Evolutionary conservation across 1,140 invertebrate species (phyloP).

Genomic region (Trialeurodes vaporariorum): DNA sequence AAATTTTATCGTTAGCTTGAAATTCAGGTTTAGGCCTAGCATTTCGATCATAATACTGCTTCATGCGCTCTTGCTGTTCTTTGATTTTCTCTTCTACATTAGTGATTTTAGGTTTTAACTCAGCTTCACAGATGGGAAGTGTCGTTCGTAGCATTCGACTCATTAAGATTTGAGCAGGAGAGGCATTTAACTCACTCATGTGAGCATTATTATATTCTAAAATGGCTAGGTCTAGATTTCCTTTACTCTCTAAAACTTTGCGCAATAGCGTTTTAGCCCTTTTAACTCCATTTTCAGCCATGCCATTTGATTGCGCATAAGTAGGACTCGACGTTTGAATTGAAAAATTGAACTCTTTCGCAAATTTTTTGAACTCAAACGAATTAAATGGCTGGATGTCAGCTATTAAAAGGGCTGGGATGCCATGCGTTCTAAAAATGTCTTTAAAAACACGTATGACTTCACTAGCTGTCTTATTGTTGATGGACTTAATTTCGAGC

Average conservation of each 20-base stretch:
- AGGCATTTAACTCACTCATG: not conserved
- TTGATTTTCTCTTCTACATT: too few species aligned
- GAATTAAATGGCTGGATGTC: slow-evolving; percentile 37
- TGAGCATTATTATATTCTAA: slow-evolving; percentile 4
- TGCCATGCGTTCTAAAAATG: slow-evolving; percentile 32
- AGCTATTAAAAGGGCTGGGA: slow-evolving; percentile 33
- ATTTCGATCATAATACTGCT: too few species aligned
- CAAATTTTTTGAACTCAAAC: slow-evolving; percentile 33
- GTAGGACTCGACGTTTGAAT: slow-evolving; percentile 31
- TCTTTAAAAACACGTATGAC: slow-evolving; percentile 2
- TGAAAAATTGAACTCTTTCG: slow-evolving; percentile 31
- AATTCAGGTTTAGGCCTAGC: too few species aligned
- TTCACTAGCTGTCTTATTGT: slow-evolving; percentile 8
- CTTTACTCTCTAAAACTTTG: not conserved
- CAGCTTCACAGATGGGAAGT: not conserved
- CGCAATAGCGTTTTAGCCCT: slow-evolving; percentile 6
- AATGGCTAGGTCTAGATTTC: not conserved
- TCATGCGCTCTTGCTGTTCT: too few species aligned
- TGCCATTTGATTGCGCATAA: slow-evolving; percentile 36
- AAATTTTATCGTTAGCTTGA: too few species aligned
- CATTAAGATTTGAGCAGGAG: slow-evolving; percentile 3
- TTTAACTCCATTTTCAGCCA: slow-evolving; percentile 28
- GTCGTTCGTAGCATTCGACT: not conserved
- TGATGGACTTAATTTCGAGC: slow-evolving; percentile 18
- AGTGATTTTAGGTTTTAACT: slow-evolving; percentile 2